Percentiles rank a stretch among this genome's conserved stretches.
Conservation (phyloP, 2,797 vertebrate species). For the Ambastaia sidthimunki region DNA sequence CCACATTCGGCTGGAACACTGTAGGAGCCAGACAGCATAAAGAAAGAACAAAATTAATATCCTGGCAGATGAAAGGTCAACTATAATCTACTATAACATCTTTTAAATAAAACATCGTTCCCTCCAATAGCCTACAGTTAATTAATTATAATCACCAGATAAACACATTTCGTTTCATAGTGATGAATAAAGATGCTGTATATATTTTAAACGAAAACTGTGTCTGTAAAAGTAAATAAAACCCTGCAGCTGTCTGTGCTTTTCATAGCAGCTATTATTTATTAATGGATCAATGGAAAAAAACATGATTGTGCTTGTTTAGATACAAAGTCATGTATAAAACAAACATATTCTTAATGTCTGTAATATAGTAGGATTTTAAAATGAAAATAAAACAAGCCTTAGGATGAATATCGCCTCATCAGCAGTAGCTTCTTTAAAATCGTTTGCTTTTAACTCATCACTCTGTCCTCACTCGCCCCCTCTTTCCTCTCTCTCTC, state of each 20-base stretch:
- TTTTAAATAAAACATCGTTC: too few relatives aligned
- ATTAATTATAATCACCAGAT: background rate
- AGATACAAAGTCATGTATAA: background rate
- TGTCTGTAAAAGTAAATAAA: background rate
- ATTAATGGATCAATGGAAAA: slow-evolving; percentile 47
- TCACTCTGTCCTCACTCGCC: background rate
- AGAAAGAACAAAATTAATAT: background rate
- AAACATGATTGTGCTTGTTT: slow-evolving; percentile 40
- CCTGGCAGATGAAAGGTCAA: background rate
- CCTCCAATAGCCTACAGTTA: background rate
- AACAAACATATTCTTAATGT: background rate
- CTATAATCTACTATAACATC: background rate
- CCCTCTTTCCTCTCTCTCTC: background rate
- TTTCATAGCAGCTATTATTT: slow-evolving; percentile 42
- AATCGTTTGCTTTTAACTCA: background rate
- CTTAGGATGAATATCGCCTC: background rate
- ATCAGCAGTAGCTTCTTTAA: background rate
- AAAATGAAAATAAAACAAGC: background rate
- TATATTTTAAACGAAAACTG: too few relatives aligned
- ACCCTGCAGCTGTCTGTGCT: slow-evolving; percentile 20
- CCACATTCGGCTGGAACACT: slow-evolving; percentile 12
- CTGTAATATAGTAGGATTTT: background rate
- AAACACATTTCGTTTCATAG: background rate
- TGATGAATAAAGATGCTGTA: background rate
- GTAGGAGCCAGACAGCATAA: background rate